A percentile compares a stretch with the other conserved stretches of the same genome.
phyloP scores from a whole-genome alignment of 2,888 invertebrate species.

The Cheilosia variabilis region DNA sequence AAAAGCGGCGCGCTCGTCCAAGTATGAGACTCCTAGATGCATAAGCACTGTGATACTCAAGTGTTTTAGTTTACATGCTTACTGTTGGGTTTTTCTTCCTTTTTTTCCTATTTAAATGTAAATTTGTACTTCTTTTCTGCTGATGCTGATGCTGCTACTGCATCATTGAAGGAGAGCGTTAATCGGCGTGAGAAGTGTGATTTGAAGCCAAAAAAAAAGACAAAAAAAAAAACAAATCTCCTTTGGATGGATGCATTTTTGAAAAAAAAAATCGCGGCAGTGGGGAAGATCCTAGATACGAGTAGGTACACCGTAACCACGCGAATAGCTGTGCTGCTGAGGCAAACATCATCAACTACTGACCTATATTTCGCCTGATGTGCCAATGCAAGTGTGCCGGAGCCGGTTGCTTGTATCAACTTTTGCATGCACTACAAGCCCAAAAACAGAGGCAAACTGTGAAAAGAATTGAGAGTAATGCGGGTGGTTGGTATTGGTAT shows the following conservation, averaged over 20 bases:
- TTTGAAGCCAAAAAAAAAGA: slow-evolving; percentile 44
- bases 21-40: slow-evolving; percentile 64
- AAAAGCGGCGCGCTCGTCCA: slow-evolving; percentile 48
- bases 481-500: neutral
- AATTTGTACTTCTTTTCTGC: slow-evolving; percentile 37
- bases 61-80: slow-evolving; percentile 71
- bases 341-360: slow-evolving; percentile 67
- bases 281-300: slow-evolving; percentile 53
- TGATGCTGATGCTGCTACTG: slow-evolving; percentile 28
- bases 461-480: slow-evolving; percentile 61
- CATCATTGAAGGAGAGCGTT: slow-evolving; percentile 59
- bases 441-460: slow-evolving; percentile 54
- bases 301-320: neutral
- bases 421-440: slow-evolving; percentile 48
- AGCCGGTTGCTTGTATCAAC: slow-evolving; percentile 60
- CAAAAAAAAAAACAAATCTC: slow-evolving; percentile 32
- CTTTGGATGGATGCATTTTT: slow-evolving; percentile 50
- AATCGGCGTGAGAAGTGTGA: slow-evolving; percentile 71
- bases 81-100: slow-evolving; percentile 27
- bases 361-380: slow-evolving; percentile 56
- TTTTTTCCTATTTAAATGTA: slow-evolving; percentile 14
- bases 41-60: slow-evolving; percentile 49
- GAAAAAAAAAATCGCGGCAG: slow-evolving; percentile 39
- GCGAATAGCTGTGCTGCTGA: slow-evolving; percentile 26
- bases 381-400: slow-evolving; percentile 39